Evolutionary conservation across 1,140 invertebrate genomes (phyloP), one percentile per base, ranked within the genome.

Genomic region (Drosophila saltans): DNA sequence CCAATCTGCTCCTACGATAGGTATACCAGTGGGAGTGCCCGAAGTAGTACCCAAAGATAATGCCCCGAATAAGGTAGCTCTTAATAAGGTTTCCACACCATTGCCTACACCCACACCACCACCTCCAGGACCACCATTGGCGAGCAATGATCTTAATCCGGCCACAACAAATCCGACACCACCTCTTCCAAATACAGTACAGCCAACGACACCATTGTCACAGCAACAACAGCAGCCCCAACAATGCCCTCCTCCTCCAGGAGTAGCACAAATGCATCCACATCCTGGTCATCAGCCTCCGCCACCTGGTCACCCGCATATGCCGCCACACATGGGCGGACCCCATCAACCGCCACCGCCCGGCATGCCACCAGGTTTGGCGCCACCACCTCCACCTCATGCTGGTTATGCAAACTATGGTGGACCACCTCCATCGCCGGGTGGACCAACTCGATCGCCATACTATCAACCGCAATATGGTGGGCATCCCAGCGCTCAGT

Each of bases 401-500:
- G 93, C 90, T 21, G 80, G 81, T 3, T 90, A 92, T 70, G 90
- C 78, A 8, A 90, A 93, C 72, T 91, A 91, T 30, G 90, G 84
- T 6, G 85, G 82, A 2, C 83, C 88, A 1, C 83, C 89, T 10
- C 93, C 93, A 30, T 92, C 93, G 0, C 81, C 94, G 6, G 93
- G 94, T 7, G 92, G 94, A 48, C 94, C 94, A 1, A 94, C 94
- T 3, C 94, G 94, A 91, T 94, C 94, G 1, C 93, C 94, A 5
- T 95, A 95, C 72, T 95, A 95, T 75, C 93, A 94, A 24, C 95
- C 94, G 36, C 94, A 95, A 67, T 94, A 94, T 71, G 93, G 93
- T 0, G 94, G 94, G 33, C 94, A 94, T 82, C 94, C 94, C 69
- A 92, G 94, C 7, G 93, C 94, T 2, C 95, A 95, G 91, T 93